phyloP scores from a whole-genome alignment of 2,113 vertebrate species.

The Symphodus melops region DNA sequence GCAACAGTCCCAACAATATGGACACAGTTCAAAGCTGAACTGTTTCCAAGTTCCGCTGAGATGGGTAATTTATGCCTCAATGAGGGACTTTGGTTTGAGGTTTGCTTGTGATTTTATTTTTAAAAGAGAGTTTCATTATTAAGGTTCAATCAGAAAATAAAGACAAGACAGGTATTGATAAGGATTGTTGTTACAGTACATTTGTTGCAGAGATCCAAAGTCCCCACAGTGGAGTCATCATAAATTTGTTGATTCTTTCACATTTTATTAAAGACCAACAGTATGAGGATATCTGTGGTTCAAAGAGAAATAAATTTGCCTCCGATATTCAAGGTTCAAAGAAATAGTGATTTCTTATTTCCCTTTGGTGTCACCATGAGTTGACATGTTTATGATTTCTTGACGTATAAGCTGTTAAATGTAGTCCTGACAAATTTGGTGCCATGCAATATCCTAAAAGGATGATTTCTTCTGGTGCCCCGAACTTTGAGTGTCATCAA shows the following conservation, averaged over 20 bases:
- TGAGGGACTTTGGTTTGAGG: neutral
- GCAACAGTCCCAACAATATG: neutral
- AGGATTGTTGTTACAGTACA: neutral
- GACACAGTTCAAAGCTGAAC: neutral
- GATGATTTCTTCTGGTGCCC: no score
- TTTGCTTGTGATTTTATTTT: neutral
- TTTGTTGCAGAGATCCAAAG: neutral
- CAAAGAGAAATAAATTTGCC: neutral
- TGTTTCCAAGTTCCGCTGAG: conserved; percentile 1
- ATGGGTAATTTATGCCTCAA: neutral
- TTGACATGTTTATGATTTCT: no score
- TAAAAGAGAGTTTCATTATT: neutral
- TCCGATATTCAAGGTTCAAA: neutral
- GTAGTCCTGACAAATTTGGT: no score
- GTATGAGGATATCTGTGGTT: neutral
- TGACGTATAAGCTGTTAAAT: no score
- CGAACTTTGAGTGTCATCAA: no score
- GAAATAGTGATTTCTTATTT: neutral
- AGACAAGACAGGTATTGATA: neutral
- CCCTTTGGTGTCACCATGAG: no score
- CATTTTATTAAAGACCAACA: neutral
- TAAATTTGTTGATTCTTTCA: neutral
- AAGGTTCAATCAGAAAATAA: neutral
- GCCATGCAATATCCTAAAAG: no score
- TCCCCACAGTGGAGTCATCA: neutral